phyloP scores from a whole-genome alignment of 2,797 vertebrate species.

The Steatocranus sp. region DNA sequence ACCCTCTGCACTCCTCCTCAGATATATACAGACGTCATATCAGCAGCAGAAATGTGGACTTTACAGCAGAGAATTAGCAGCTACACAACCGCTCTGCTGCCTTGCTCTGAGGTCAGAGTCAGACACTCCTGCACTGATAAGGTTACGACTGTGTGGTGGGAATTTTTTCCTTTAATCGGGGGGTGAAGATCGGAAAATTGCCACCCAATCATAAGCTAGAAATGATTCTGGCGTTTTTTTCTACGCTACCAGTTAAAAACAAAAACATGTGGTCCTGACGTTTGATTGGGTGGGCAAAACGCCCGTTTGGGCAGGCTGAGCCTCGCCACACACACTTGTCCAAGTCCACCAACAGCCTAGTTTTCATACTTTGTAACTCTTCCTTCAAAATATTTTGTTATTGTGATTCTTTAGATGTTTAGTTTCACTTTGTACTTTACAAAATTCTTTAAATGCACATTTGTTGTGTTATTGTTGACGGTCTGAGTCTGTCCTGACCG shows the following conservation, averaged over 20 bases:
- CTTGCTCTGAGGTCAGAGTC: not conserved
- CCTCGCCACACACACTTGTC: not conserved
- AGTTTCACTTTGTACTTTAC: not conserved
- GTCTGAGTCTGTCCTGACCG: not conserved
- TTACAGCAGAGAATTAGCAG: not conserved
- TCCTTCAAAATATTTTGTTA: not conserved
- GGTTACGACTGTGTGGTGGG: not conserved
- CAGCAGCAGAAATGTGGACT: not conserved
- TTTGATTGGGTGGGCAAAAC: not conserved
- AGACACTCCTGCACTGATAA: not conserved
- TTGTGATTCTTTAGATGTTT: not conserved
- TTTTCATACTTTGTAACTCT: not conserved
- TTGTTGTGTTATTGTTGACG: not conserved
- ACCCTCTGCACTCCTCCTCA: fast-evolving
- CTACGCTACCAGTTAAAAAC: not conserved
- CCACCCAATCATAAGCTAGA: not conserved
- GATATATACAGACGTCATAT: not conserved
- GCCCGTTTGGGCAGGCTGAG: not conserved
- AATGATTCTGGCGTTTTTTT: not conserved
- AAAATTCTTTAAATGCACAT: not conserved
- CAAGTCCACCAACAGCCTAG: not conserved
- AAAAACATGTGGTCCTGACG: not conserved
- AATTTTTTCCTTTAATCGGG: not conserved
- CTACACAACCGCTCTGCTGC: not conserved
- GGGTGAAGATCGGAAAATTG: fast-evolving